Percentiles rank a stretch among this genome's conserved stretches.
Evolutionary conservation across 2,888 invertebrate genomes (phyloP).

Genomic region (Drosophila infuscata): DNA sequence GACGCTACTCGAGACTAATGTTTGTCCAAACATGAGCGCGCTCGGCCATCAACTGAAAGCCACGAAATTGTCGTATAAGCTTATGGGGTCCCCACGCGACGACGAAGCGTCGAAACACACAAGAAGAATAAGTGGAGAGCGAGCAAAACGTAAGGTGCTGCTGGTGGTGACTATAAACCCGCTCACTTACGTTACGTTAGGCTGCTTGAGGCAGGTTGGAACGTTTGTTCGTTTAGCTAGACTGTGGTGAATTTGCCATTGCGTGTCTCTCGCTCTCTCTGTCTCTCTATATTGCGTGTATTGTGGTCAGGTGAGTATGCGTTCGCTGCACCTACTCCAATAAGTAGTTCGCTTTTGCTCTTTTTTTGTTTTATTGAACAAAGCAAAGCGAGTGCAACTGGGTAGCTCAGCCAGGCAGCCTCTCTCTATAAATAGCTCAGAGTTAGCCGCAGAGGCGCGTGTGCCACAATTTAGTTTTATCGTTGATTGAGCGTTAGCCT

Average conservation of each 20-base stretch:
- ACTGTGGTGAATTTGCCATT: constrained; percentile 41
- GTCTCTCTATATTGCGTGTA: constrained; percentile 30
- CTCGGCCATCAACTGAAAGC: constrained; percentile 66
- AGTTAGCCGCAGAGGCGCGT: constrained; percentile 60
- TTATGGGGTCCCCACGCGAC: constrained; percentile 37
- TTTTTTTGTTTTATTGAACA: constrained; percentile 54
- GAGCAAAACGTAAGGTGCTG: constrained; percentile 45
- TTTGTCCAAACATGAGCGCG: constrained; percentile 65
- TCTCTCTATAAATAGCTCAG: constrained; percentile 62
- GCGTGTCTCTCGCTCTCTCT: constrained; percentile 25
- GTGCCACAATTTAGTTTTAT: constrained; percentile 79
- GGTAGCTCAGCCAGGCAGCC: constrained; percentile 42
- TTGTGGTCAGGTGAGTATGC: constrained; percentile 61
- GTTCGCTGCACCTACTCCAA: constrained; percentile 64
- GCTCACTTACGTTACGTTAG: constrained; percentile 53
- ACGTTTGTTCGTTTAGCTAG: constrained; percentile 14
- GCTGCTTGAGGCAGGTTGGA: constrained; percentile 68
- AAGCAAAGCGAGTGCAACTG: constrained; percentile 51
- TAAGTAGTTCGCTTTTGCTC: constrained; percentile 50
- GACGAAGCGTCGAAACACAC: constrained; percentile 31
- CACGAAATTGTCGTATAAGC: constrained; percentile 60
- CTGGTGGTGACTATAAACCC: constrained; percentile 20
- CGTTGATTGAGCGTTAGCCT: constrained; percentile 79
- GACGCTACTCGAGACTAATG: constrained; percentile 21
- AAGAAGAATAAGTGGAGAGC: constrained; percentile 38